Percentiles rank a stretch among this genome's conserved stretches.
Conservation (phyloP, 1,140 invertebrate genomes). For the Nasonia vitripennis region DNA sequence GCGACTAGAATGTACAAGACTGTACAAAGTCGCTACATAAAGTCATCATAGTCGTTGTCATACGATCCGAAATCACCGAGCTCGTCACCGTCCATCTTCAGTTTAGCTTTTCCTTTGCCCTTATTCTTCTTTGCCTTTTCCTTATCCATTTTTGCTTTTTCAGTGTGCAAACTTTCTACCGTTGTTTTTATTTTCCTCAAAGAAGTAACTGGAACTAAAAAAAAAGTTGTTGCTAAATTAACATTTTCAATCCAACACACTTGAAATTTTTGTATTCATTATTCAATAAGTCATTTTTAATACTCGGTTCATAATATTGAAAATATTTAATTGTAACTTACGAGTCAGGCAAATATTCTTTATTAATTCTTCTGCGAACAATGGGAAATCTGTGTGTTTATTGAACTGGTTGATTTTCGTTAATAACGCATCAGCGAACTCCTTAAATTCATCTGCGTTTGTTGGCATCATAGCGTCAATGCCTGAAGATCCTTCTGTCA, state of each 20-base stretch:
- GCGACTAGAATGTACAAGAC: conserved; percentile 69
- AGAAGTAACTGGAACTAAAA: conserved; percentile 81
- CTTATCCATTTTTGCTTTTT: conserved; percentile 89
- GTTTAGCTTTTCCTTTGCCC: conserved; percentile 84
- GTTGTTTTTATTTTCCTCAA: conserved; percentile 89
- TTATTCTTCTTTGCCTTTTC: conserved; percentile 84
- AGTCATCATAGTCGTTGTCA: conserved; percentile 80
- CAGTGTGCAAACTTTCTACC: conserved; percentile 86
- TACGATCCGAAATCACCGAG: conserved; percentile 74
- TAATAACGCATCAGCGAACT: conserved; percentile 83
- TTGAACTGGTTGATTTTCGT: conserved; percentile 83
- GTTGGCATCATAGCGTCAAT: conserved; percentile 82
- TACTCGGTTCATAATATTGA: neutral
- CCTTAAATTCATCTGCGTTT: conserved; percentile 88
- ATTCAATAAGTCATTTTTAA: neutral
- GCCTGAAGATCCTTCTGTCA: conserved; percentile 75
- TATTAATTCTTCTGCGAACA: conserved; percentile 87
- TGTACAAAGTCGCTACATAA: conserved; percentile 78
- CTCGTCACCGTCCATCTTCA: conserved; percentile 84
- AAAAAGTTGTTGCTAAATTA: conserved; percentile 45
- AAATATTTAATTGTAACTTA: conserved; percentile 76
- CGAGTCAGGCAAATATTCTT: conserved; percentile 85
- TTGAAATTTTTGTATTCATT: no score
- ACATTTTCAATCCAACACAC: conserved; percentile 27
- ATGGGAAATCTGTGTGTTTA: conserved; percentile 83